phyloP scores from a whole-genome alignment of 2,797 vertebrate species.

The Chiroxiphia lanceolata region DNA sequence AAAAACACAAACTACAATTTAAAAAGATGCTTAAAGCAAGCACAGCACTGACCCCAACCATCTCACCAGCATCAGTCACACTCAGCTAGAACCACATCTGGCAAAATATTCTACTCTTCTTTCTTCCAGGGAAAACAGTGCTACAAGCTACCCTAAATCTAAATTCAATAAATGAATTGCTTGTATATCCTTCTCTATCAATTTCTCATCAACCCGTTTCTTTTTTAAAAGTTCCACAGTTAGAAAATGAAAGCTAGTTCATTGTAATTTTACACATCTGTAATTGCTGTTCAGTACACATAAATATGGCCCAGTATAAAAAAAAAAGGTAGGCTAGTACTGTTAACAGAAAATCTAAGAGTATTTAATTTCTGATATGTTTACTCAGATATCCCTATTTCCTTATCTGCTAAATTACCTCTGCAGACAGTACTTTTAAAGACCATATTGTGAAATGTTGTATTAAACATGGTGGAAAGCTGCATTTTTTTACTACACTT shows the following conservation, averaged over 20 bases:
- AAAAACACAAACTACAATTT: neutral
- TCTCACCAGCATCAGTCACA: neutral
- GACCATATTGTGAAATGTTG: neutral
- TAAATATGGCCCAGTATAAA: neutral
- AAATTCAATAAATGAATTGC: neutral
- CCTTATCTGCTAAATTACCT: neutral
- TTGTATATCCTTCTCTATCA: neutral
- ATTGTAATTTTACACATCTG: neutral
- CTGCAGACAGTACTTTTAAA: slow-evolving; percentile 24
- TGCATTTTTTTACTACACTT: neutral
- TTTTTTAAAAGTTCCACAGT: neutral
- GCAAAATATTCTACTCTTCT: neutral
- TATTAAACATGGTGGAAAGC: neutral
- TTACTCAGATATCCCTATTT: neutral
- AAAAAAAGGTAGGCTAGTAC: neutral
- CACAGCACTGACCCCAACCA: neutral
- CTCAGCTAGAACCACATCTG: neutral
- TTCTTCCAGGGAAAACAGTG: neutral
- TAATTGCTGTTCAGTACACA: neutral
- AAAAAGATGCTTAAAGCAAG: neutral
- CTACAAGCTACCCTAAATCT: neutral
- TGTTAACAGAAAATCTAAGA: neutral
- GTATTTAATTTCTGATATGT: neutral
- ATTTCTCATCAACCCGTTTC: neutral
- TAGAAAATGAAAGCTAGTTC: neutral